Conservation (phyloP, 2,888 invertebrate species). For the Eristalis tenax region DNA sequence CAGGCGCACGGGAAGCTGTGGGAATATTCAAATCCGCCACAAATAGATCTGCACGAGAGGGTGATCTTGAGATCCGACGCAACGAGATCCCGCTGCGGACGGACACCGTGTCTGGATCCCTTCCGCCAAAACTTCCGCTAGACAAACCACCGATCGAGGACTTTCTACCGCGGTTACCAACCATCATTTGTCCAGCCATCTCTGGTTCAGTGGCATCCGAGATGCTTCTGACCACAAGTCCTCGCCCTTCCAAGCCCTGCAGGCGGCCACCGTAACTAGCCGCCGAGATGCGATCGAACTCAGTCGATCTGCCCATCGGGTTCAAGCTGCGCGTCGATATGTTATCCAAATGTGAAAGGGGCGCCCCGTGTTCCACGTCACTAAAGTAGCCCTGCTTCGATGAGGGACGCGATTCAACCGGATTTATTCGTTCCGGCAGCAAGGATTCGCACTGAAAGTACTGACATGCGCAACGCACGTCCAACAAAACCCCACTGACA, state of each 20-base stretch:
- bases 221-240: slow-evolving; percentile 79
- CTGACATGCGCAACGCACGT: slow-evolving; percentile 93
- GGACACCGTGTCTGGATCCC: slow-evolving; percentile 78
- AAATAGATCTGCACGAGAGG: slow-evolving; percentile 79
- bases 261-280: slow-evolving; percentile 75
- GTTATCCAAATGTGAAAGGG: slow-evolving; percentile 74
- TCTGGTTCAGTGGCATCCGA: slow-evolving; percentile 77
- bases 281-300: slow-evolving; percentile 74
- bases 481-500: slow-evolving; percentile 87
- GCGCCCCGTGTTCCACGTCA: slow-evolving; percentile 49
- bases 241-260: slow-evolving; percentile 72
- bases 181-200: slow-evolving; percentile 69
- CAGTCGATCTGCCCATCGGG: slow-evolving; percentile 72
- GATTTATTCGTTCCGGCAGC: slow-evolving; percentile 88
- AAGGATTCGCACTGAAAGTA: slow-evolving; percentile 91
- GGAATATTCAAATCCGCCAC: slow-evolving; percentile 80
- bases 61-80: slow-evolving; percentile 78
- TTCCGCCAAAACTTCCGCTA: slow-evolving; percentile 74
- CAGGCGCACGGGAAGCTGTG: slow-evolving; percentile 19
- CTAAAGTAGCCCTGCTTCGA: slow-evolving; percentile 82
- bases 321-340: slow-evolving; percentile 76
- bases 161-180: slow-evolving; percentile 76
- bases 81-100: slow-evolving; percentile 79
- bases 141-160: slow-evolving; percentile 78
- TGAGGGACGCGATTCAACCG: slow-evolving; percentile 85